phyloP scores from a whole-genome alignment of 2,797 vertebrate species.

The Vespertilio murinus region DNA sequence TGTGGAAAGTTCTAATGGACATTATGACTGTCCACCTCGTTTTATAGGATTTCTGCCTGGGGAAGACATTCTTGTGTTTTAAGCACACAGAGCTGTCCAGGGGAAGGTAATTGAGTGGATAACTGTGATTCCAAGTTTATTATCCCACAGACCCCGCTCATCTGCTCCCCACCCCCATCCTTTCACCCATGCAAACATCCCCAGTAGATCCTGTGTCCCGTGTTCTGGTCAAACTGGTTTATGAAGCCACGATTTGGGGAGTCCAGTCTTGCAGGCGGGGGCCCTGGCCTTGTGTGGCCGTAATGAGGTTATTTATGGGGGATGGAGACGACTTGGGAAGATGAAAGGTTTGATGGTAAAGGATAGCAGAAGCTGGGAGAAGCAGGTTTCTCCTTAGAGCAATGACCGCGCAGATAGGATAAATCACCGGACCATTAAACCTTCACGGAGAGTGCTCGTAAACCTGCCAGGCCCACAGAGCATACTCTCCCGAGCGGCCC shows the following conservation, averaged over 20 bases:
- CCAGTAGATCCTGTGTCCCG: slow-evolving; percentile 23
- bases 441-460: slow-evolving; percentile 87
- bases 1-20: neutral
- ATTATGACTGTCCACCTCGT: too few species aligned
- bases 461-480: slow-evolving; percentile 84
- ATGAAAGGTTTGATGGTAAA: slow-evolving; percentile 90
- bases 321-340: slow-evolving; percentile 83
- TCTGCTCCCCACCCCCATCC: neutral
- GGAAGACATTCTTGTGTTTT: neutral
- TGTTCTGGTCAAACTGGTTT: slow-evolving; percentile 75
- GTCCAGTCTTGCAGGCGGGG: slow-evolving; percentile 82
- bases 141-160: neutral
- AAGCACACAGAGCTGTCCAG: neutral
- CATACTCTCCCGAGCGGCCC: slow-evolving; percentile 81
- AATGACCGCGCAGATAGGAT: slow-evolving; percentile 85
- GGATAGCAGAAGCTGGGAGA: slow-evolving; percentile 86
- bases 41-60: accelerated
- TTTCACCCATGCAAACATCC: neutral
- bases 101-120: neutral
- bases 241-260: slow-evolving; percentile 80
- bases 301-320: slow-evolving; percentile 91
- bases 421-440: slow-evolving; percentile 91
- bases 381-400: slow-evolving; percentile 84
- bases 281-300: slow-evolving; percentile 88
- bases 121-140: neutral